A percentile compares a stretch with the other conserved stretches of the same genome.
Evolutionary conservation across 2,113 vertebrate genomes (phyloP).

Genomic region (Menidia beryllina): DNA sequence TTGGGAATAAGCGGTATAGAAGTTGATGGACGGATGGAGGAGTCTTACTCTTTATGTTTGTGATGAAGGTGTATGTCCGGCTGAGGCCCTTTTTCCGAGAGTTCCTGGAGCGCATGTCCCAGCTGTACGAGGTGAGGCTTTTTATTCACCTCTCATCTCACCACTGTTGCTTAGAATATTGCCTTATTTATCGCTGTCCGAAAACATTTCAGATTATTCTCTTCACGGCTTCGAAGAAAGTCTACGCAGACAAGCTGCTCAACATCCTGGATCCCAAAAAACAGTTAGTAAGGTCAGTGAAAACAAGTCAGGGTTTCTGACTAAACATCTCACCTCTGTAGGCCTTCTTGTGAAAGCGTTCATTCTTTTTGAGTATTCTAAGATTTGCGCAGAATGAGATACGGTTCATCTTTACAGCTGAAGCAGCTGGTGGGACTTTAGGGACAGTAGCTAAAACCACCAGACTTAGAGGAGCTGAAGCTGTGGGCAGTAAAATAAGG

Average conservation of each 20-base stretch:
- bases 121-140: slow-evolving; percentile 94
- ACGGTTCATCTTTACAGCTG: no score
- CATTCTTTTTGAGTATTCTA: no score
- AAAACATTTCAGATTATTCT: slow-evolving; percentile 91
- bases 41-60: background rate
- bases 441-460: no score
- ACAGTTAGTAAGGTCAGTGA: slow-evolving; percentile 94
- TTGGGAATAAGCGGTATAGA: no score
- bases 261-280: slow-evolving; percentile 99
- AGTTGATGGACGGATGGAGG: no score
- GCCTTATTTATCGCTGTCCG: background rate
- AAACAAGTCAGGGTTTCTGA: background rate
- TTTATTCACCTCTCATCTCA: background rate
- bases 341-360: no score
- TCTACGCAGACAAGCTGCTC: slow-evolving; percentile 98
- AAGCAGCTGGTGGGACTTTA: no score
- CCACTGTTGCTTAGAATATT: background rate
- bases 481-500: no score
- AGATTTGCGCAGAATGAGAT: no score
- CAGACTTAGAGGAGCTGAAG: no score
- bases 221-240: slow-evolving; percentile 99
- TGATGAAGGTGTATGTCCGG: slow-evolving; percentile 92
- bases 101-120: slow-evolving; percentile 98
- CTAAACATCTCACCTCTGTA: background rate
- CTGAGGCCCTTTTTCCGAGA: slow-evolving; percentile 98